Evolutionary conservation across 1,140 invertebrate genomes (phyloP).

Genomic region (Thaumetopoea pityocampa): DNA sequence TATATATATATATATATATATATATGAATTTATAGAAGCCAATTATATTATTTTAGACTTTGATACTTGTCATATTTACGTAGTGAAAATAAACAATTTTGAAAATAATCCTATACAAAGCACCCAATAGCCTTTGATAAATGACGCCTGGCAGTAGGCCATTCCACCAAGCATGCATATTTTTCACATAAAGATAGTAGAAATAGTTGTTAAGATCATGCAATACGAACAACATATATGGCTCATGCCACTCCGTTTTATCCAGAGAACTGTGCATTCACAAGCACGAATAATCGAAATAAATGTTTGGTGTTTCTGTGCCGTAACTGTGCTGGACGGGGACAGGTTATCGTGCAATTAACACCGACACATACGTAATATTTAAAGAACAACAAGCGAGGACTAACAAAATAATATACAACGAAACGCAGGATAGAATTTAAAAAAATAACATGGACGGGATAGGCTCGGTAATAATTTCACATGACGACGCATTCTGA

Average conservation of each 20-base stretch:
- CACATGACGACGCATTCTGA: constrained; percentile 58
- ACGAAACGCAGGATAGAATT: constrained; percentile 59
- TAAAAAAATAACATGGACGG: constrained; percentile 47
- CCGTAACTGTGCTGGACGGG: constrained; percentile 64
- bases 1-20: no score
- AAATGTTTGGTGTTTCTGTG: constrained; percentile 51
- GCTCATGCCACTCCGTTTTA: constrained; percentile 60
- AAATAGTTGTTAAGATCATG: constrained; percentile 58
- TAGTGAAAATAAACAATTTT: constrained; percentile 14
- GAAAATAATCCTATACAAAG: constrained; percentile 37
- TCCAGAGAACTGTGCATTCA: constrained; percentile 59
- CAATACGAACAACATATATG: constrained; percentile 71
- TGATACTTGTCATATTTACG: constrained; percentile 4
- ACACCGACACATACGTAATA: constrained; percentile 67
- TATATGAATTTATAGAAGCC: no score
- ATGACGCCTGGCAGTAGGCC: constrained; percentile 57
- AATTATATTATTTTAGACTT: constrained; percentile 7
- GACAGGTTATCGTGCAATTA: constrained; percentile 68
- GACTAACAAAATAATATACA: constrained; percentile 52
- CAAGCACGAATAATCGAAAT: constrained; percentile 61
- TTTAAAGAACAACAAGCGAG: constrained; percentile 61
- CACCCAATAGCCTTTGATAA: constrained; percentile 57
- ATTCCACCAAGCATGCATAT: constrained; percentile 66
- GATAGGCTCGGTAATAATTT: constrained; percentile 47
- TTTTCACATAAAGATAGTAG: constrained; percentile 58